Evolutionary conservation across 2,888 invertebrate genomes (phyloP).

Genomic region (Drosophila vallismaia): DNA sequence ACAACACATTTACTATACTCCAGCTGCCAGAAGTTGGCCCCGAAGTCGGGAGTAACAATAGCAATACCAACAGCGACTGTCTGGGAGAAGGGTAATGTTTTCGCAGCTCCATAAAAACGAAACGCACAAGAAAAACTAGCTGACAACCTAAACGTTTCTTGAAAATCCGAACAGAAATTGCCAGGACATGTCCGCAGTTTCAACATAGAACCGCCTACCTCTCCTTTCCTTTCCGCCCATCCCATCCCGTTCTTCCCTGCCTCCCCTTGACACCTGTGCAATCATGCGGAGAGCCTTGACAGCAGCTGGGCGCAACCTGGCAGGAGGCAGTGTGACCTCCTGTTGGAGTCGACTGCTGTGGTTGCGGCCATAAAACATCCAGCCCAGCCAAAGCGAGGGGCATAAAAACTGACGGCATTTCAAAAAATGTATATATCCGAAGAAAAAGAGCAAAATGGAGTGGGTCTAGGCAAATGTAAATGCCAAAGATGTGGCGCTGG

Average conservation of each 20-base stretch:
- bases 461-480: slow-evolving; percentile 46
- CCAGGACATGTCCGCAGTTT: slow-evolving; percentile 56
- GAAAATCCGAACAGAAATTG: slow-evolving; percentile 67
- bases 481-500: slow-evolving; percentile 20
- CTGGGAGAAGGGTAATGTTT: slow-evolving; percentile 35
- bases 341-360: slow-evolving; percentile 64
- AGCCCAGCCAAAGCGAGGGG: slow-evolving; percentile 51
- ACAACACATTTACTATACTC: slow-evolving; percentile 39
- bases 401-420: slow-evolving; percentile 75
- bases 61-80: slow-evolving; percentile 41
- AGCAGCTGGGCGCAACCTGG: slow-evolving; percentile 53
- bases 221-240: background rate
- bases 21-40: slow-evolving; percentile 45
- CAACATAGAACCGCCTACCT: slow-evolving; percentile 23
- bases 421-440: slow-evolving; percentile 66
- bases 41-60: slow-evolving; percentile 47
- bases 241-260: background rate
- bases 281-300: slow-evolving; percentile 70
- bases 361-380: slow-evolving; percentile 74
- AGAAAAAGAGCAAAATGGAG: slow-evolving; percentile 13
- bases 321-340: slow-evolving; percentile 40
- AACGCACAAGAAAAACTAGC: slow-evolving; percentile 54
- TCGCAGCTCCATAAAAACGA: slow-evolving; percentile 34
- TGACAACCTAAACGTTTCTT: slow-evolving; percentile 75
- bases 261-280: slow-evolving; percentile 62